These are phyloP conservation scores for Drosophila mayri DNA, from an alignment of 1,140 invertebrate genomes.

Conservation along the genomic window DNA sequence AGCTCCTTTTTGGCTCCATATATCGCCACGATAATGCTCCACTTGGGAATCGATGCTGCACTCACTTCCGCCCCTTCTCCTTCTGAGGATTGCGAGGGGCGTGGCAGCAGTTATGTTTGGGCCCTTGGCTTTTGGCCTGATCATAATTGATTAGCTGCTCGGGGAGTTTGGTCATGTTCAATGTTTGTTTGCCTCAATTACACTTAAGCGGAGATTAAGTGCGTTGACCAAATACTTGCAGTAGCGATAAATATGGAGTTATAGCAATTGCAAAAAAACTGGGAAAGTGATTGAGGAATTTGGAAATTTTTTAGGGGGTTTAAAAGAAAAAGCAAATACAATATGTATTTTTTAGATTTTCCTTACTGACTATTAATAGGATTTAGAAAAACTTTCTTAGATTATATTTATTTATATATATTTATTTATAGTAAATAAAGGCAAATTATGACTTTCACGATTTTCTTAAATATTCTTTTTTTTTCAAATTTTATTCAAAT, in stretches of 20 bases:
- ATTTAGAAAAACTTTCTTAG: background rate
- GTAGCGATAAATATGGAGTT: constrained; percentile 22
- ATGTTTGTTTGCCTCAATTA: constrained; percentile 48
- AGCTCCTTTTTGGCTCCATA: constrained; percentile 24
- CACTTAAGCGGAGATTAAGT: constrained; percentile 47
- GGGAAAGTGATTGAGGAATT: background rate
- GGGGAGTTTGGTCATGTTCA: constrained; percentile 27
- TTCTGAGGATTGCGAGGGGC: constrained; percentile 2
- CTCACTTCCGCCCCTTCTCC: background rate
- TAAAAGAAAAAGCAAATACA: background rate
- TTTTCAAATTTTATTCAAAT: background rate
- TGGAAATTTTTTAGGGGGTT: background rate
- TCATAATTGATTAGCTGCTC: constrained; percentile 54
- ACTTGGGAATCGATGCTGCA: constrained; percentile 48
- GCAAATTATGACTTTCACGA: background rate
- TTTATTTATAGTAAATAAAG: background rate
- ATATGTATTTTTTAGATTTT: too few species aligned
- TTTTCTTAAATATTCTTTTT: background rate
- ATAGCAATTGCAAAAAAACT: constrained; percentile 4
- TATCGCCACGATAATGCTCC: constrained; percentile 47
- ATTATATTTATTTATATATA: background rate
- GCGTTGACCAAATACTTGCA: constrained; percentile 21
- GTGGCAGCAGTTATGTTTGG: constrained; percentile 17
- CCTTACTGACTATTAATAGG: too few species aligned
- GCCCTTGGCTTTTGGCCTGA: constrained; percentile 37